Evolutionary conservation across 2,113 vertebrate genomes (phyloP).

Genomic region (Daubentonia madagascariensis): DNA sequence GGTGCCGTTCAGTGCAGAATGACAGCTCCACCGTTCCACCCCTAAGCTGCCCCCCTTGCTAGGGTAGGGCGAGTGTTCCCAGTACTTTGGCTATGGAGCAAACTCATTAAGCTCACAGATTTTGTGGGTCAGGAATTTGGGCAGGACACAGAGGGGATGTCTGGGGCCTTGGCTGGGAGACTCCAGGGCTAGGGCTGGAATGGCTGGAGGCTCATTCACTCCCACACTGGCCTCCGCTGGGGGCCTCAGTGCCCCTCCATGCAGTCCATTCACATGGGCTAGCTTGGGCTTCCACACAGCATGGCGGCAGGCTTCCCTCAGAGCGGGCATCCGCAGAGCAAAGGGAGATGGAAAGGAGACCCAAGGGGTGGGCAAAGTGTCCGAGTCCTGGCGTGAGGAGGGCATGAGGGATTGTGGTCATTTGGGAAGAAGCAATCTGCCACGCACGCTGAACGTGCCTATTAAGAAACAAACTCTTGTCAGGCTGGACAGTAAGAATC

Average conservation of each 20-base stretch:
- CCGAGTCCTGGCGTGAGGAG: fast-evolving
- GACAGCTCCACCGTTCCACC: no score
- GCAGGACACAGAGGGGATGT: neutral
- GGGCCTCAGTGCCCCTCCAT: neutral
- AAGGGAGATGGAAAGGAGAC: neutral
- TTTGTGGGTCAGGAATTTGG: neutral
- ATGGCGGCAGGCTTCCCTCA: neutral
- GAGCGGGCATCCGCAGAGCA: neutral
- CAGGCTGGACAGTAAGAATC: neutral
- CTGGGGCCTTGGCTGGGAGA: neutral
- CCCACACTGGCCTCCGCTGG: neutral
- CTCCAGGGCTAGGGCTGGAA: neutral
- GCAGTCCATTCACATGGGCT: neutral
- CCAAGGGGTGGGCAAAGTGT: fast-evolving
- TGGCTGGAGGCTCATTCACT: neutral
- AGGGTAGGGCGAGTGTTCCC: no score
- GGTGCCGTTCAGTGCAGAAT: neutral
- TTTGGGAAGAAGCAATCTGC: neutral
- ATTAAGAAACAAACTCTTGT: neutral
- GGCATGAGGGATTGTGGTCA: fast-evolving
- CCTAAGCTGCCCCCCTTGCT: neutral
- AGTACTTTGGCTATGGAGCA: neutral
- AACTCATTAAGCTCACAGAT: neutral
- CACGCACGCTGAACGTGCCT: neutral
- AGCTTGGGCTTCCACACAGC: neutral